These are phyloP conservation scores for Polypedilum pembai DNA, from an alignment of 1,140 invertebrate species.

Conservation along the genomic window DNA sequence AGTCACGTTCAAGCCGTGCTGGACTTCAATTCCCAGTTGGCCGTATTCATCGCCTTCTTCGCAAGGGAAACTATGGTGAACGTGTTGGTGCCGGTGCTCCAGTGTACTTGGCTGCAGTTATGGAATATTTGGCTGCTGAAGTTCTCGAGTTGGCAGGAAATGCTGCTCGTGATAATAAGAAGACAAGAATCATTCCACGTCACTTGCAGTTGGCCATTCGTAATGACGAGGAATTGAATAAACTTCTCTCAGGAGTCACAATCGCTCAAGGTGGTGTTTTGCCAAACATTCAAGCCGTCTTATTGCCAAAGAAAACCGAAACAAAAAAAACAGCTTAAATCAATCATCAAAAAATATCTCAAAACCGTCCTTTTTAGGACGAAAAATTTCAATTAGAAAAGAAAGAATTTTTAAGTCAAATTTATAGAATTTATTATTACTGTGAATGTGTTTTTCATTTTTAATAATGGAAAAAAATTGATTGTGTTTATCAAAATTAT, in stretches of 20 bases:
- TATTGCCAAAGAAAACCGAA: constrained; percentile 44
- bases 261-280: constrained; percentile 79
- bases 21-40: constrained; percentile 39
- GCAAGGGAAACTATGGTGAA: too few relatives aligned
- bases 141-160: constrained; percentile 71
- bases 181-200: constrained; percentile 66
- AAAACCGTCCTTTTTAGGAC: too few relatives aligned
- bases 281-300: constrained; percentile 66
- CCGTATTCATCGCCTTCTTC: constrained; percentile 51
- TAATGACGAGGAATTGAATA: constrained; percentile 80
- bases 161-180: constrained; percentile 58
- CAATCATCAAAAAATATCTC: too few relatives aligned
- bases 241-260: constrained; percentile 69
- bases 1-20: constrained; percentile 33
- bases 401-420: too few relatives aligned
- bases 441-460: too few relatives aligned
- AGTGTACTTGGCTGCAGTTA: constrained; percentile 60
- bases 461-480: too few relatives aligned
- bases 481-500: too few relatives aligned
- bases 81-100: constrained; percentile 53
- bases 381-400: too few relatives aligned
- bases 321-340: too few relatives aligned
- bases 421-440: too few relatives aligned
- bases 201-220: constrained; percentile 75
- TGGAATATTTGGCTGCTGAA: constrained; percentile 60